Evolutionary conservation across 1,140 invertebrate species (phyloP).

Genomic region (Heliconius nattereri): DNA sequence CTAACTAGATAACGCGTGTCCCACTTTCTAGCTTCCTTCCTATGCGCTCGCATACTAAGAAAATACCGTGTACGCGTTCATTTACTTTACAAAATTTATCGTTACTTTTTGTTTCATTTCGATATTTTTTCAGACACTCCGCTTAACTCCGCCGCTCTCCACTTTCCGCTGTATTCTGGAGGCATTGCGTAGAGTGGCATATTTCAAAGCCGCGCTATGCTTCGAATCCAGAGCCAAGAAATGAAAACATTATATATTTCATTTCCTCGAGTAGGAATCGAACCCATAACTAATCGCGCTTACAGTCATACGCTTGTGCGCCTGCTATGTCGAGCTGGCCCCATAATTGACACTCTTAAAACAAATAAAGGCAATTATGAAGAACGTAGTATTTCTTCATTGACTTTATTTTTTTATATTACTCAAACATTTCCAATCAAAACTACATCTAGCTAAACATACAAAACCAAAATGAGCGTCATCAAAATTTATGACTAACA

Average conservation of each 20-base stretch:
- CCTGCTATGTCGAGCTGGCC: neutral
- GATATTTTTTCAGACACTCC: no score
- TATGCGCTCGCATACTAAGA: conserved; percentile 42
- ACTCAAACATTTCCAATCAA: neutral
- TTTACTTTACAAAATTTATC: neutral
- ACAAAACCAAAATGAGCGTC: neutral
- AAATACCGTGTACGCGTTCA: conserved; percentile 10
- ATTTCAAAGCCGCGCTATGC: no score
- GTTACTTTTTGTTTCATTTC: neutral
- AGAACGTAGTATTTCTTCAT: no score
- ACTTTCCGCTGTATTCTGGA: no score
- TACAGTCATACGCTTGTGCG: no score
- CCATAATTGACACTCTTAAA: neutral
- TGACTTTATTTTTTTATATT: neutral
- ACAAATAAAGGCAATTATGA: no score
- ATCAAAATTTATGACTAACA: conserved; percentile 7
- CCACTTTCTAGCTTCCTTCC: conserved; percentile 72
- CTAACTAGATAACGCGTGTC: conserved; percentile 68
- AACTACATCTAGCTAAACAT: neutral
- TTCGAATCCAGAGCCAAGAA: no score
- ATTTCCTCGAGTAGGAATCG: no score
- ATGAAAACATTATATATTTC: no score
- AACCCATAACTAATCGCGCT: no score
- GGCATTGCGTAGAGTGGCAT: no score
- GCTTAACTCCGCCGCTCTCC: no score